Evolutionary conservation across 2,888 invertebrate species (phyloP).

Genomic region (Carcina quercana): DNA sequence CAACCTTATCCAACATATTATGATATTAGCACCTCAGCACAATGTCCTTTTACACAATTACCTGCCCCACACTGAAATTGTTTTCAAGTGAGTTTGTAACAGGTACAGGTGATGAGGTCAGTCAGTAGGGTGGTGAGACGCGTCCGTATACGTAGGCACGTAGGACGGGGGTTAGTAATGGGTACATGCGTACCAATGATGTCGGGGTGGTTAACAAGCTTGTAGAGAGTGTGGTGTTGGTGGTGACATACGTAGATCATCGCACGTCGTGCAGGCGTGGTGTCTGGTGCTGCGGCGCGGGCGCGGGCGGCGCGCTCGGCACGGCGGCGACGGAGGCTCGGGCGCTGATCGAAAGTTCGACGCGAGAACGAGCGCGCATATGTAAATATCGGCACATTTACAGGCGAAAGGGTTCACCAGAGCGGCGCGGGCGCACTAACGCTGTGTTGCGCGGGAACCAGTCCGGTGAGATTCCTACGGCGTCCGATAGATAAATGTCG

Average conservation of each 20-base stretch:
- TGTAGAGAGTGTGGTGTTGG: too few relatives aligned
- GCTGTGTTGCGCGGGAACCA: slow-evolving; percentile 75
- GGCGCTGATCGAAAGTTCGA: slow-evolving; percentile 72
- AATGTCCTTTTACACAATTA: too few relatives aligned
- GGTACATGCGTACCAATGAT: too few relatives aligned
- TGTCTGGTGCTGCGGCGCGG: slow-evolving; percentile 42
- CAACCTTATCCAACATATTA: too few relatives aligned
- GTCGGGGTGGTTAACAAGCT: too few relatives aligned
- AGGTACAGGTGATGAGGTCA: too few relatives aligned
- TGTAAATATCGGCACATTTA: slow-evolving; percentile 75
- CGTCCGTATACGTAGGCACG: too few relatives aligned
- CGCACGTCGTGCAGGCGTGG: slow-evolving; percentile 55
- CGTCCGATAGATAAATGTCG: slow-evolving; percentile 77
- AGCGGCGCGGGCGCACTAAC: slow-evolving; percentile 73
- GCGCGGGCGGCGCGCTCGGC: slow-evolving; percentile 42
- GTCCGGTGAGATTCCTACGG: slow-evolving; percentile 79
- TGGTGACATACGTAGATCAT: slow-evolving; percentile 64
- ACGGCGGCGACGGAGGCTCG: slow-evolving; percentile 48
- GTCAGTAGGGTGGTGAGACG: too few relatives aligned
- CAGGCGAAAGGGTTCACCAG: slow-evolving; percentile 75
- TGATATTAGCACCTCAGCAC: too few relatives aligned
- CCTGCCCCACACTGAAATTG: too few relatives aligned
- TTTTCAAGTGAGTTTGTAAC: too few relatives aligned
- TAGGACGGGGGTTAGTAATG: too few relatives aligned
- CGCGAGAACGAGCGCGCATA: slow-evolving; percentile 70